phyloP scores from a whole-genome alignment of 2,113 vertebrate genomes.

The Nannospalax galili region DNA sequence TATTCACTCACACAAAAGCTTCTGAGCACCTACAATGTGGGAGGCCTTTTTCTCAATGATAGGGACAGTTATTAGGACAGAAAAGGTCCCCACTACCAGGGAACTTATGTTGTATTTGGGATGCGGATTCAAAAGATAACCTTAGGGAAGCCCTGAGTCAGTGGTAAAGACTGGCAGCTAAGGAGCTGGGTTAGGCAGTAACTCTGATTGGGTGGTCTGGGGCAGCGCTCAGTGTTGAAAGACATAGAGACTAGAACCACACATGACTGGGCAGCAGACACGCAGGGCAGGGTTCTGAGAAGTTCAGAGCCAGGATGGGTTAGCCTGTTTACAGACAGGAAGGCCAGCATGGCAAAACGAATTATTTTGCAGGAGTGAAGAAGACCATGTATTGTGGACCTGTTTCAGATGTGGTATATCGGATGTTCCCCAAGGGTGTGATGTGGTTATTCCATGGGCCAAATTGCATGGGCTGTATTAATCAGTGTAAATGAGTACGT shows the following conservation, averaged over 20 bases:
- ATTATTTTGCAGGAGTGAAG: background rate
- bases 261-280: background rate
- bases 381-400: background rate
- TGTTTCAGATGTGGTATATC: fast-evolving
- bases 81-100: background rate
- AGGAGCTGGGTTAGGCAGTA: fast-evolving
- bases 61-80: background rate
- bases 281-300: background rate
- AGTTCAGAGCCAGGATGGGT: background rate
- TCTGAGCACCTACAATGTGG: background rate
- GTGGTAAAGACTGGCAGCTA: fast-evolving
- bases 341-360: background rate
- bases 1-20: background rate
- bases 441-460: fast-evolving
- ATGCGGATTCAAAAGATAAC: background rate
- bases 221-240: background rate
- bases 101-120: background rate
- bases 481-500: background rate
- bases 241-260: fast-evolving
- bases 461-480: background rate
- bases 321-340: background rate
- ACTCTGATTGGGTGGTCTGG: too few species aligned
- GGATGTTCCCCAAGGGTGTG: background rate
- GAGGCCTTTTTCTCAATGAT: background rate
- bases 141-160: background rate